These are phyloP conservation scores for human DNA, from an alignment of 2,113 vertebrate species.

Conservation along the genomic window GRCh38 chr13:92798501-92799000, in stretches of 20 bases:
- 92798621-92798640: slow-evolving; percentile 62
- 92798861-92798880: background rate
- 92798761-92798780: background rate
- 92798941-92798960: background rate
- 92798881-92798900: background rate
- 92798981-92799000: background rate
- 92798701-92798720: background rate
- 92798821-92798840: background rate
- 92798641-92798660: slow-evolving; percentile 26
- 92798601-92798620: slow-evolving; percentile 55
- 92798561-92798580: slow-evolving; percentile 48
- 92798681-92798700: slow-evolving; percentile 7
- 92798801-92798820: background rate
- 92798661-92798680: background rate
- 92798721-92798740: background rate
- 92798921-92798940: background rate
- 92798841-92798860: background rate
- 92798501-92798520: background rate
- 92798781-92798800: background rate
- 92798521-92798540: slow-evolving; percentile 39
- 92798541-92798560: slow-evolving; percentile 17
- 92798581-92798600: slow-evolving; percentile 47
- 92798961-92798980: background rate
- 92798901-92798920: background rate
- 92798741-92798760: background rate